Evolutionary conservation across 2,888 invertebrate genomes (phyloP), one percentile per base, ranked within the genome.

Genomic region (Zygaena filipendulae): DNA sequence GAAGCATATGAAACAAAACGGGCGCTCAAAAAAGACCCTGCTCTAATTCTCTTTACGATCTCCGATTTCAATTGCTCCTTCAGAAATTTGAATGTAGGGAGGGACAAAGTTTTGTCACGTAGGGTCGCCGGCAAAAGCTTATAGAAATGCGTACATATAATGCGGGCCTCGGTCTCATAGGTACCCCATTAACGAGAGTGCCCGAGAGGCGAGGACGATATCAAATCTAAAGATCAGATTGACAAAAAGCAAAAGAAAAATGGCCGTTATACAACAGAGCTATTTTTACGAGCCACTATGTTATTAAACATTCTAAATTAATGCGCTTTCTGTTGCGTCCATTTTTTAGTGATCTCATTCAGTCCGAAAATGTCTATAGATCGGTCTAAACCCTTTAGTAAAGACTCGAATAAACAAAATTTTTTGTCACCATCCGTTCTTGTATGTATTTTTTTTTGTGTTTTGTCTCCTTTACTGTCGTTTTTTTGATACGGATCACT

Each of bases 31-130:
- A 74, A 71, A 64, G 72, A 60, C 71, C 74, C 75, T 60, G 75
- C 59, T 72, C 74, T 77, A 77, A 79, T 79, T 79, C 79, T 75
- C 75, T 77, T 74, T 74, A 71, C 70, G 74, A 75, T 77, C 77
- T 79, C 79, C 75, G 66, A 77, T 79, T 79, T 79, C 79, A 79
- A 79, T 79, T 77, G 77, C 79, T 79, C 70, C 79, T 79, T 77
- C 74, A 79, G 71, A 77, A 62, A 72, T 79, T 75, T 79, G 75
- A 75, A 77, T 75, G 70, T 69, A 58, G 79, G 77, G 75, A 75
- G 79, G 79, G 75, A 74, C 70, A 66, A 68, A 72, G 68, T 74
- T 71, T 74, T 77, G 75, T 74, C 79, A 75, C 77, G 75, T 77
- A 74, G 74, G 75, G 74, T 62, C 71, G 60, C 45, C 42, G 53